Evolutionary conservation across 2,888 invertebrate species (phyloP).

Genomic region (Torymus tubicola): DNA sequence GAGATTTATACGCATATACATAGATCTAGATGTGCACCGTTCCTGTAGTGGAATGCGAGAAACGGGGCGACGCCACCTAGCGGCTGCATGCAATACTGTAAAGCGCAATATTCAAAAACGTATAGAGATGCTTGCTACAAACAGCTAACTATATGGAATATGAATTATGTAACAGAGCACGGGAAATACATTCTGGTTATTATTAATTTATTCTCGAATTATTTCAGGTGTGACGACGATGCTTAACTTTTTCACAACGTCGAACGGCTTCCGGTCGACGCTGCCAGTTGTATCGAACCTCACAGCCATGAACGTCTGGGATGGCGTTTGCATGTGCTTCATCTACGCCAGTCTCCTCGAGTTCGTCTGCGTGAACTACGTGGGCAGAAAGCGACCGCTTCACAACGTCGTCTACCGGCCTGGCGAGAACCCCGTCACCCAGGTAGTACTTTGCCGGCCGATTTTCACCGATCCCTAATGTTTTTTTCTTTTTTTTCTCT

Average conservation of each 20-base stretch:
- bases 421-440: constrained; percentile 93
- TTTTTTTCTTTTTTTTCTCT: not conserved
- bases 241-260: constrained; percentile 98
- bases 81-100: not conserved
- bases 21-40: not conserved
- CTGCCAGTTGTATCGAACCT: constrained; percentile 95
- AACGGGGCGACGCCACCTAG: not conserved
- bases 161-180: too few relatives aligned
- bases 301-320: constrained; percentile 98
- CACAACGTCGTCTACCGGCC: constrained; percentile 94
- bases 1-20: not conserved
- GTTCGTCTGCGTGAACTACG: constrained; percentile 97
- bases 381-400: constrained; percentile 91
- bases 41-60: not conserved
- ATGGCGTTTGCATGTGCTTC: constrained; percentile 97
- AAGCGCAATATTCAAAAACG: not conserved
- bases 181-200: constrained; percentile 58
- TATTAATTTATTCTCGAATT: not conserved
- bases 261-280: constrained; percentile 93
- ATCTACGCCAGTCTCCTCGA: constrained; percentile 95
- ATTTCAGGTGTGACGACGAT: constrained; percentile 93
- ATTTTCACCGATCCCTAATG: too few relatives aligned
- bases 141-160: too few relatives aligned
- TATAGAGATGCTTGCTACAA: too few relatives aligned
- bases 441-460: constrained; percentile 79